These are phyloP conservation scores for Euzophera pinguis DNA, from an alignment of 2,888 invertebrate genomes.

Conservation along the genomic window DNA sequence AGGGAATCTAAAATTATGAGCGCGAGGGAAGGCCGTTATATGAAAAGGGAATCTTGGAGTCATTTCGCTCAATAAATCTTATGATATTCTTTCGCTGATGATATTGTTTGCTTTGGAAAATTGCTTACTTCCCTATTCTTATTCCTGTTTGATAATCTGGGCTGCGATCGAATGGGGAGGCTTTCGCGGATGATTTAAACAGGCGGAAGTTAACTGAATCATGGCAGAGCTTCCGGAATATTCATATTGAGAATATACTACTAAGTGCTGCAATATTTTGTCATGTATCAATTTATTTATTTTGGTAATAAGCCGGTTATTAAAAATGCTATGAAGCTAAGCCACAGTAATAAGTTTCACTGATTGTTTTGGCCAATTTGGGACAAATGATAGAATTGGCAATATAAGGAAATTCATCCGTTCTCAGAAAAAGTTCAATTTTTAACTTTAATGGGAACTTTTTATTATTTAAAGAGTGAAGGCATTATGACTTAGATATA, in stretches of 20 bases:
- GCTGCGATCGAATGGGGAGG: constrained; percentile 10
- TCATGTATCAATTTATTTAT: no score
- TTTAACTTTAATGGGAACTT: no score
- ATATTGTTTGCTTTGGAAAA: constrained; percentile 49
- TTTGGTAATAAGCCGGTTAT: no score
- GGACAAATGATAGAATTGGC: no score
- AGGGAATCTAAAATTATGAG: constrained; percentile 74
- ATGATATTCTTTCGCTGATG: constrained; percentile 48
- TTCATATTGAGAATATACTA: background rate
- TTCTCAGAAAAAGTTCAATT: no score
- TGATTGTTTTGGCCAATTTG: no score
- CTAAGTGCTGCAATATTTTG: background rate
- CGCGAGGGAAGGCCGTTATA: constrained; percentile 48
- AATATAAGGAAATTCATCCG: no score
- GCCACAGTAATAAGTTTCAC: no score
- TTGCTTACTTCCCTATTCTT: constrained; percentile 25
- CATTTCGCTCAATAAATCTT: constrained; percentile 66
- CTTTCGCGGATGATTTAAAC: constrained; percentile 9
- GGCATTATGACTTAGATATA: no score
- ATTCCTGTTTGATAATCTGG: constrained; percentile 18
- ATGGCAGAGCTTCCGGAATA: background rate
- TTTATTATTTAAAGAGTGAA: no score
- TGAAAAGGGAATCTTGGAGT: constrained; percentile 65
- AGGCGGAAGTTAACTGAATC: constrained; percentile 2
- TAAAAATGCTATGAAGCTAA: no score